Base-by-base conservation (phyloP, 2,797 vertebrate genomes). In the Artibeus lituratus region DNA sequence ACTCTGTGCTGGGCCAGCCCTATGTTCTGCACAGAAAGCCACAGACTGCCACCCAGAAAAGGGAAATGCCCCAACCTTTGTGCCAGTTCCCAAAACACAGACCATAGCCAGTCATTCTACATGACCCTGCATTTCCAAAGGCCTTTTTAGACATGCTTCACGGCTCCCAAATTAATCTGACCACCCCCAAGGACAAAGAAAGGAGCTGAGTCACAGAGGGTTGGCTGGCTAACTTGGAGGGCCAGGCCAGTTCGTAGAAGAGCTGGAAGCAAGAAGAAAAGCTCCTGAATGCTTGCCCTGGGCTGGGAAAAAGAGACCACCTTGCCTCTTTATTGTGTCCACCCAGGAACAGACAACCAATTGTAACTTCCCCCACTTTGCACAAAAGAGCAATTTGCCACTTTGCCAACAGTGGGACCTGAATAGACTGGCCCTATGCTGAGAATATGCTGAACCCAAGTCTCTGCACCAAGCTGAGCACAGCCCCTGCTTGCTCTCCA, bases 371-470 rank as follows among this genome's bases (percentile, higher is more conserved):
- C 94, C 67, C 67, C 57, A 94, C 18, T 21, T 35, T 87, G n/a
- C 53, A 86, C 94, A 97, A 97, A 97, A 95, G 96, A 97, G 92
- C 92, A 97, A 91, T 96, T 87, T 93, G 88, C 74, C 39, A 49
- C 94, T 73, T 87, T 96, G 96, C 94, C 96, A 97, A 91, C 51
- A 93, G 85, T 26, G 24, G 37, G 70, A 51, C 55, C 70, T 93
- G 78, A 96, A 96, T 91, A 89, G 80, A 94, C 72, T 90, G 72
- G 83, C 57, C 96, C 78, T 96, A 89, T 84, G 83, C 90, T 90
- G 32, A 87, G 26, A 89, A 39, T 49, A 69, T 74, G 74, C 85
- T 42, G 37, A 96, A 65, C 62, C 22, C 47, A 67, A 18, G 59
- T 83, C 67, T 91, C 85, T 62, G 57, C 73, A 92, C 44, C 44